phyloP scores from a whole-genome alignment of 2,797 vertebrate genomes.

The Gambelia wislizenii region DNA sequence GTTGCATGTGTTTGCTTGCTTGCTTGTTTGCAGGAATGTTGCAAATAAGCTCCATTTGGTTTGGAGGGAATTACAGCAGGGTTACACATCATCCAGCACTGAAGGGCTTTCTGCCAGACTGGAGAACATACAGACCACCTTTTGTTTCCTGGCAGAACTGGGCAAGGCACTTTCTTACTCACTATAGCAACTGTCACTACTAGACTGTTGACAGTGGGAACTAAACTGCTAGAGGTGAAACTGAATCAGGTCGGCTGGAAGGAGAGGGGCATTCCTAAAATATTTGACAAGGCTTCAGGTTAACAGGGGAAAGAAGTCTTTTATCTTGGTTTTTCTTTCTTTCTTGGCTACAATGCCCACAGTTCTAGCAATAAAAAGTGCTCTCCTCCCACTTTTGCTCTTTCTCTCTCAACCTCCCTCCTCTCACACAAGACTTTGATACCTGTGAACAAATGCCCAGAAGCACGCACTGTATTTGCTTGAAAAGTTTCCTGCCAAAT shows the following conservation, averaged over 20 bases:
- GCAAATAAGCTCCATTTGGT: constrained; percentile 44
- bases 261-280: constrained; percentile 77
- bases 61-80: constrained; percentile 46
- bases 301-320: constrained; percentile 59
- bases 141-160: constrained; percentile 71
- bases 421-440: constrained; percentile 28
- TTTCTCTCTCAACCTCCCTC: constrained; percentile 3
- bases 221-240: constrained; percentile 69
- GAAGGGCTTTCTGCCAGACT: constrained; percentile 69
- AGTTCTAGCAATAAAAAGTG: background rate
- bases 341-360: constrained; percentile 29
- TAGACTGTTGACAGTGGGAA: constrained; percentile 77
- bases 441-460: constrained; percentile 14
- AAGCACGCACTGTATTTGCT: constrained; percentile 1
- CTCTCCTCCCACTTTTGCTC: constrained; percentile 23
- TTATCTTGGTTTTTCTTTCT: constrained; percentile 52
- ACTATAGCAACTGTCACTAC: constrained; percentile 73
- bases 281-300: constrained; percentile 65
- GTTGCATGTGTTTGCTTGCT: constrained; percentile 54
- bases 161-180: constrained; percentile 70
- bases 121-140: constrained; percentile 72
- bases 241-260: constrained; percentile 73
- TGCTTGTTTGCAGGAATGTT: constrained; percentile 65
- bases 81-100: constrained; percentile 62
- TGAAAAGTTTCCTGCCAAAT: constrained; percentile 13